Conservation (phyloP, 1,140 invertebrate genomes). For the Drosophila sechellia region DNA sequence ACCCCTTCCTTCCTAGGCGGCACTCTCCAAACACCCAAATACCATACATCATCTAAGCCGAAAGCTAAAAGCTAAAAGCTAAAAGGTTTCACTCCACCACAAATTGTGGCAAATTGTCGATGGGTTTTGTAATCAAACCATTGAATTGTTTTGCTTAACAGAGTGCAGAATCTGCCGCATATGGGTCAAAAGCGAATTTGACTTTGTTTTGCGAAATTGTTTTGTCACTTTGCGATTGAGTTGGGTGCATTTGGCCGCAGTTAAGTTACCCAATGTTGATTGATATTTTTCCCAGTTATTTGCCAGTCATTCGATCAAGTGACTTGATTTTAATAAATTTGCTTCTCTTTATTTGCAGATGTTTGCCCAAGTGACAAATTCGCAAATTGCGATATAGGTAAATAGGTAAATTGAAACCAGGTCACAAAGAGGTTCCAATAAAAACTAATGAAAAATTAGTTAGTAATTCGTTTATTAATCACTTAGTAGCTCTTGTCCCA, state of each 20-base stretch:
- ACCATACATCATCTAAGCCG: constrained; percentile 60
- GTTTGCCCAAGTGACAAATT: constrained; percentile 2
- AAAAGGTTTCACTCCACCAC: constrained; percentile 56
- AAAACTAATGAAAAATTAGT: too few relatives aligned
- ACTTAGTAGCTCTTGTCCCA: too few relatives aligned
- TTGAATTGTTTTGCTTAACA: constrained; percentile 14
- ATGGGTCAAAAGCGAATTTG: constrained; percentile 21
- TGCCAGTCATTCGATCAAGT: constrained; percentile 53
- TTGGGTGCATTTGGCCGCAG: constrained; percentile 12
- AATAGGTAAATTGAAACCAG: background rate
- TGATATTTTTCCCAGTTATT: constrained; percentile 32
- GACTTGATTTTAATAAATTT: constrained; percentile 37
- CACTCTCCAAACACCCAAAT: constrained; percentile 33
- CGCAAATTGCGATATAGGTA: background rate
- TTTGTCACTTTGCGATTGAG: constrained; percentile 52
- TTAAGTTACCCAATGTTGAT: constrained; percentile 6
- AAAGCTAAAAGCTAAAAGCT: constrained; percentile 57
- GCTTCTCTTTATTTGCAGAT: background rate
- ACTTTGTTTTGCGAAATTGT: constrained; percentile 41
- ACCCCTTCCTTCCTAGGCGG: constrained; percentile 28
- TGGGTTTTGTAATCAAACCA: constrained; percentile 69
- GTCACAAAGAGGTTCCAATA: background rate
- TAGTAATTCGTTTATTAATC: too few relatives aligned
- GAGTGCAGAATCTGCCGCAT: constrained; percentile 22
- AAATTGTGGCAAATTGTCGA: constrained; percentile 70